Conservation (phyloP, 37 sponge, comb jelly and placozoan genomes). For the Eunapius fragilis region DNA sequence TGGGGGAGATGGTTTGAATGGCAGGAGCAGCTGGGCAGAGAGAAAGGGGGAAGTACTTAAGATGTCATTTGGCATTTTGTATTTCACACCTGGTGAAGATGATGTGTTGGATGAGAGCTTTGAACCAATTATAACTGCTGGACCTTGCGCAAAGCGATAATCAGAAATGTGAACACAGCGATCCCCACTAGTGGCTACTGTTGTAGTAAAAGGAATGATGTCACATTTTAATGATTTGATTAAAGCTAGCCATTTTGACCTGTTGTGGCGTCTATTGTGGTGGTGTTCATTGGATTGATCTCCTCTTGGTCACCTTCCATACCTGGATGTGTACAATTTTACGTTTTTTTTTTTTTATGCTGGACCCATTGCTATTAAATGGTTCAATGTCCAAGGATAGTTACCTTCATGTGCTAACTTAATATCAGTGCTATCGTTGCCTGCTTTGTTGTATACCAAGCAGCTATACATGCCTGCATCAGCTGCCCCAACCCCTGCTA, state of each 20-base stretch:
- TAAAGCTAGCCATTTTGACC: neutral
- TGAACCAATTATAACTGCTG: neutral
- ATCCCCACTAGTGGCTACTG: neutral
- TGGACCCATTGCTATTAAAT: too few relatives aligned
- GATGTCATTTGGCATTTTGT: neutral
- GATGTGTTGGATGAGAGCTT: neutral
- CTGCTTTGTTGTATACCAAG: conserved; percentile 24
- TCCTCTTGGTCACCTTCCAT: too few relatives aligned
- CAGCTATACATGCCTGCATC: conserved; percentile 29
- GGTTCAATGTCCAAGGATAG: neutral
- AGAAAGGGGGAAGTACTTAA: neutral
- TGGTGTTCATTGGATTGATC: too few relatives aligned
- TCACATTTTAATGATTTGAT: neutral
- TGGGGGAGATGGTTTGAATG: neutral
- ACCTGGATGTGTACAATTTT: too few relatives aligned
- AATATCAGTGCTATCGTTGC: neutral
- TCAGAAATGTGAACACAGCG: neutral
- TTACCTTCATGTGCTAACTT: neutral
- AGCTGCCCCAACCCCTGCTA: neutral
- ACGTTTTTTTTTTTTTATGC: too few relatives aligned
- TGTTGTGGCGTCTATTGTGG: too few relatives aligned
- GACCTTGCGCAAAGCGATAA: neutral
- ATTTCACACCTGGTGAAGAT: neutral
- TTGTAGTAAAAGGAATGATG: neutral
- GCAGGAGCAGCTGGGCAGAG: neutral